phyloP scores from a whole-genome alignment of 2,888 invertebrate genomes.

The Spatulosminthurus flaviceps region DNA sequence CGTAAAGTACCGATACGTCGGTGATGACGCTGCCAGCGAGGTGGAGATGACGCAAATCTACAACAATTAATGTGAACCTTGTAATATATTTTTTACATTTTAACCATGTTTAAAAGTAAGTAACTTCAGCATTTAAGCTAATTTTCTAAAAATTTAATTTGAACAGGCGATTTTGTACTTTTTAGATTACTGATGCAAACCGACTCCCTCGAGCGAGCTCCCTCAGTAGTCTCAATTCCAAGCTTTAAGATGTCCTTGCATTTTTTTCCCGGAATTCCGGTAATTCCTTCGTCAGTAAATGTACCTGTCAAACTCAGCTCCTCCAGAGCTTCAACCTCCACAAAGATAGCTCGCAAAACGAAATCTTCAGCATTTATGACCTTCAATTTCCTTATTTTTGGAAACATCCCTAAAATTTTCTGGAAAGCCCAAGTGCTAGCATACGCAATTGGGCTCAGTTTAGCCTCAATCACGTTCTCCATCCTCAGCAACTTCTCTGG shows the following conservation, averaged over 20 bases:
- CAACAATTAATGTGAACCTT: not conserved
- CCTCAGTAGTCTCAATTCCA: no score
- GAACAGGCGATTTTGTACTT: not conserved
- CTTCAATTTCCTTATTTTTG: not conserved
- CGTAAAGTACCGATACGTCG: slow-evolving; percentile 22
- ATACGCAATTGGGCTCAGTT: not conserved
- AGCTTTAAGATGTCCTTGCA: not conserved
- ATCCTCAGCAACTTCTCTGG: not conserved
- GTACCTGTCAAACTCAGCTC: not conserved
- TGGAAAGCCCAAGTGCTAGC: slow-evolving; percentile 11
- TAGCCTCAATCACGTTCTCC: not conserved
- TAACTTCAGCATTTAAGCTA: not conserved
- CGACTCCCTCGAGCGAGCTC: no score
- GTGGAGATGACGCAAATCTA: slow-evolving; percentile 26
- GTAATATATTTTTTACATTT: slow-evolving; percentile 14
- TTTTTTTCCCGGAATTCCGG: slow-evolving; percentile 16
- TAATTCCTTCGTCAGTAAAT: slow-evolving; percentile 28
- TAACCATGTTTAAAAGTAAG: not conserved
- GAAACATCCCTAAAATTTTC: slow-evolving; percentile 16
- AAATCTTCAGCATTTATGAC: slow-evolving; percentile 27
- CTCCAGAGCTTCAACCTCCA: not conserved
- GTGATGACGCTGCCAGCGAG: slow-evolving; percentile 1
- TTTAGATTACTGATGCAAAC: slow-evolving; percentile 19
- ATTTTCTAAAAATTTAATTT: not conserved
- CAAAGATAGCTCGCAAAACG: slow-evolving; percentile 16